Evolutionary conservation across 2,797 vertebrate genomes (phyloP), one percentile per base, ranked within the genome.

Genomic region (Tokudaia tokunoshimensis): DNA sequence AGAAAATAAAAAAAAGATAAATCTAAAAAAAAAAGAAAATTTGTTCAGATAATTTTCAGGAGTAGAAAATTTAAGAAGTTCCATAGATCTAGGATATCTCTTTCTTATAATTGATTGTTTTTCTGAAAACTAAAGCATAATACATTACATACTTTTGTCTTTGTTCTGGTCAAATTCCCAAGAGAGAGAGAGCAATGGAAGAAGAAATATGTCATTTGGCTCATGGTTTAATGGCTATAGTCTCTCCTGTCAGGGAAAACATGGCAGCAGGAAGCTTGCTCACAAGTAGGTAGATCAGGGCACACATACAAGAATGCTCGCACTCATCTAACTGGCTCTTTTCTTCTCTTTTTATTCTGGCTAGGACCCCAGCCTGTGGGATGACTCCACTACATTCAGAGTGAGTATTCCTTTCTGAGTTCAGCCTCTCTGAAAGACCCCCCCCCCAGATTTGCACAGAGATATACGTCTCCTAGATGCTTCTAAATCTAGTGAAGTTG

Each of bases 111-210:
- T 63, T 34, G 24, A 3, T 91, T 37, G 26, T 76, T 96, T 86
- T 95, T 80, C 61, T 86, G 63, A 93, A 96, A 94, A 76, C 34
- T 72, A 85, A 95, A 92, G n/a, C 63, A 72, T 37, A 22, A 55
- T 26, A 24, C 52, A 52, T 55, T 55, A 37, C 22, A 3, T 37
- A 24, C 34, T 37, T 86, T 87, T 59, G 41, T 67, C 31, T 26
- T 72, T 72, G 14, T 22, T 72, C 20, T 17, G 12, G 22, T 0
- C 47, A 87, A 87, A 87, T 87, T 29, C 34, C 7, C 8, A 34
- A 72, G 24, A 70, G 3, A 70, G 1, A 70, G n/a, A 86, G 29
- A 22, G 52, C 55, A 57, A 57, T 31, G 7, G 7, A 22, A 86
- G 81, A 83, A 52, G 47, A 86, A 86, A 70, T 20, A 52, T 24